Evolutionary conservation across 2,888 invertebrate genomes (phyloP), one percentile per base, ranked within the genome.

Genomic region (Dendrolimus pini): DNA sequence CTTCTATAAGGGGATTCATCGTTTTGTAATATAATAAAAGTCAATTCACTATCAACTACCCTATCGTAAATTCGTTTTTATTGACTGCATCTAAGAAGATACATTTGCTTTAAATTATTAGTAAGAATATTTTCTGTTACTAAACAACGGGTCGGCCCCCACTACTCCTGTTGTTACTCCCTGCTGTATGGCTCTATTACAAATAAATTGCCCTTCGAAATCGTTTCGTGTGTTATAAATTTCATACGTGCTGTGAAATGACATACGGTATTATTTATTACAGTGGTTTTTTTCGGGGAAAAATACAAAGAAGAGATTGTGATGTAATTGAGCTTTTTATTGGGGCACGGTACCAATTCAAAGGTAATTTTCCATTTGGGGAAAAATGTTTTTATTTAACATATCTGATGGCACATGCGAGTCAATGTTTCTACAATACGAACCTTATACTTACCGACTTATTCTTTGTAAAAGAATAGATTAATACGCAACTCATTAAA

Each of bases 161-260:
- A 65, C 68, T 68, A 68, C 72, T 72, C 68, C 66, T 65, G 63
- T 66, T 70, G 65, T 68, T 67, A 63, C 68, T 64, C 77, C 81
- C 80, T 68, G 77, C 75, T 72, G 73, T 77, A 80, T 77, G 61
- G 79, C 82, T 84, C 85, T 85, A 89, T 89, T 87, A 89, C 85
- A 88, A 88, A 89, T 89, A 90, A 89, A 90, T 89, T 87, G 88
- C 86, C 86, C 80, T 83, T 80, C 82, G 82, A 81, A 83, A 84
- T 80, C 77, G 83, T 75, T 83, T 77, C 83, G 82, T 78, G 82
- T 82, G 88, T 85, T 89, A 89, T 89, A 90, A 88, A 88, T 89
- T 88, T 86, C 89, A 90, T 90, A 90, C 90, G 88, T 89, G 90
- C 90, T 90, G 90, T 88, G 90, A 89, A 90, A 89, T 87, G 89